phyloP scores from a whole-genome alignment of 2,797 vertebrate genomes.

The Sebastes matsubarae region DNA sequence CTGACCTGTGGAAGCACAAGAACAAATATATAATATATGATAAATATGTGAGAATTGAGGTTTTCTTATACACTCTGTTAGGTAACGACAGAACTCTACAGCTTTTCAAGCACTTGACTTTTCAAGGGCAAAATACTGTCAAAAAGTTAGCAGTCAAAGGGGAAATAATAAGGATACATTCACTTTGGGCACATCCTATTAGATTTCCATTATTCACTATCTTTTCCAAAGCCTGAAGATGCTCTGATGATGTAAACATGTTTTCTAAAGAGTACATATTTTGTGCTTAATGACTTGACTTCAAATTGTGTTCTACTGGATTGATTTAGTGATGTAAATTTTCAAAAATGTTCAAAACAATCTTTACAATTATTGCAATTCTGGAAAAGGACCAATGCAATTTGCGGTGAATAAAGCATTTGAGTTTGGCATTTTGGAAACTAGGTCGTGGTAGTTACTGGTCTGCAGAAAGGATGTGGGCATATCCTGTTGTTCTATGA shows the following conservation, averaged over 20 bases:
- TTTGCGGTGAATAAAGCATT: background rate
- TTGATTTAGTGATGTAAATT: background rate
- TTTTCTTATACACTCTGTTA: too few species aligned
- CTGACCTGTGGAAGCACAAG: background rate
- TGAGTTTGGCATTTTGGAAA: too few species aligned
- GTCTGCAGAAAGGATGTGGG: too few species aligned
- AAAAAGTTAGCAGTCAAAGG: background rate
- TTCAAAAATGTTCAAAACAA: background rate
- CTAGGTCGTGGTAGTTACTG: too few species aligned
- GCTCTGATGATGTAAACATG: background rate
- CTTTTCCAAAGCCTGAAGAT: background rate
- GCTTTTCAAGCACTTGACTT: background rate
- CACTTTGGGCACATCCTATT: background rate
- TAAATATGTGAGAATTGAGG: too few species aligned
- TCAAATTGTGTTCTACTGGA: background rate
- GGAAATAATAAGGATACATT: background rate
- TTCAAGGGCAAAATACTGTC: background rate
- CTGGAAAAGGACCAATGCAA: background rate
- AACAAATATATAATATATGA: too few species aligned
- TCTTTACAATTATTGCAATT: background rate
- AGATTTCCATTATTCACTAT: background rate
- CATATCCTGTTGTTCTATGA: too few species aligned
- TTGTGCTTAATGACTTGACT: background rate
- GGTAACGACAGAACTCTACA: background rate
- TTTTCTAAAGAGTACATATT: background rate